Evolutionary conservation across 2,113 vertebrate genomes (phyloP), one percentile per base, ranked within the genome.

Genomic region (Dromaius novaehollandiae): DNA sequence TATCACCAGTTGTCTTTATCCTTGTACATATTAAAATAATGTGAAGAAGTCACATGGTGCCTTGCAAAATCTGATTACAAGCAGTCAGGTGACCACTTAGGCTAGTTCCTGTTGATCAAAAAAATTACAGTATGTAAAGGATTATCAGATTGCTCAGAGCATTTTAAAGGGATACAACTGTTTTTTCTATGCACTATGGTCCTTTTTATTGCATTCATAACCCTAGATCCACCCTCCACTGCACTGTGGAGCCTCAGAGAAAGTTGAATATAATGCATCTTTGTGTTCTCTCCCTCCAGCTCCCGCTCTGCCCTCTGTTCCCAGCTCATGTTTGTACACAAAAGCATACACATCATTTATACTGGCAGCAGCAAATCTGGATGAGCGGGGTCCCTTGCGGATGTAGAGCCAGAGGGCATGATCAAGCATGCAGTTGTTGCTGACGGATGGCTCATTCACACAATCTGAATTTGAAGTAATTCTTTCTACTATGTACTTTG

Each of bases 341-440:
- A 51, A 82, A 87, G 75, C 81, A 32, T 36, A 83, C 58, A 58
- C 40, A 74, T 89, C 68, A 80, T 77, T 91, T 82, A 58, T 2
- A 66, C 84, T 25, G 63, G 89, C 87, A 96, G 55, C 82, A 55
- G 71, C 66, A 88, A 82, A 86, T 91, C 81, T 92, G 89, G 79
- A 91, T 69, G 84, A 96, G 79, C 71, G 3, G 1, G 16, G 82
- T 93, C 90, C 78, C 84, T 86, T 44, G 82, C 0, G 60, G 85
- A 55, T 82, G 64, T 36, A 76, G 76, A 95, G 93, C 95, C 94
- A 86, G 89, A 93, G 94, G 94, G 93, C 82, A 88, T 42, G 91
- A 95, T 91, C 78, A 79, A 87, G 42, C 89, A 64, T 26, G 94
- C 79, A 84, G 85, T 53, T 91, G 50, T 22, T 83, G 91, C 82